Base-by-base conservation (phyloP, 2,888 invertebrate genomes). In the Rotaria sp. region DNA sequence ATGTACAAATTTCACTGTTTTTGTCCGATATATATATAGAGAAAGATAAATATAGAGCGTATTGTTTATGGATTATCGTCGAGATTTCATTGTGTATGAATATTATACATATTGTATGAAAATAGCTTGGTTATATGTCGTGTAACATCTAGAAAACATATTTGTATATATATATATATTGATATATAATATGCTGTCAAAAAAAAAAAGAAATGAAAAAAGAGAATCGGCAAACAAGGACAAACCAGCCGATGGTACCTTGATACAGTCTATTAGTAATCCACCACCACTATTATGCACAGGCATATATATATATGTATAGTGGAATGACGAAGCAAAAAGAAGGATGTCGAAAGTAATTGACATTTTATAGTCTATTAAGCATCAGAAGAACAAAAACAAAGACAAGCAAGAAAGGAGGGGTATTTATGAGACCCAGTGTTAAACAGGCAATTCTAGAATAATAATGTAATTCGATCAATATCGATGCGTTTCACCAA, bases 311-410 rank as follows among this genome's bases (percentile, higher is more conserved):
- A 8, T 26, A 55, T 55, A 24, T 7, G 26, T 55, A 55, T 55
- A 67, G 67, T 67, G 67, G 21, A 35, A 35, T 18, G 21, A 21
- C 15, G 8, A 30, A 35, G 21, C 35, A 7, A 35, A 7, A 35
- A 30, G 30, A 35, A 18, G 26, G 55, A 67, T 80, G 24, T 45
- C 38, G 45, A 45, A 80, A 45, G n/a, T 80, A 80, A 80, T 80
- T 80, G 80, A n/a, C 80, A 80, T 80, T 80, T 45, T 80, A 80
- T 80, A 80, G 80, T 45, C 80, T 80, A 80, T 80, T 80, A 80
- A 45, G 26, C 45, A 8, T 2, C n/a, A 13, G n/a, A 80, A n/a
- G 45, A 45, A 45, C 45, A 80, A 80, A 45, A 80, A 80, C 80
- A 80, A 80, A 67, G 35, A 35, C 67, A 4, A 24, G 8, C 18